phyloP scores from a whole-genome alignment of 1,140 invertebrate species.

The Pseudomyrmex cubaensis region DNA sequence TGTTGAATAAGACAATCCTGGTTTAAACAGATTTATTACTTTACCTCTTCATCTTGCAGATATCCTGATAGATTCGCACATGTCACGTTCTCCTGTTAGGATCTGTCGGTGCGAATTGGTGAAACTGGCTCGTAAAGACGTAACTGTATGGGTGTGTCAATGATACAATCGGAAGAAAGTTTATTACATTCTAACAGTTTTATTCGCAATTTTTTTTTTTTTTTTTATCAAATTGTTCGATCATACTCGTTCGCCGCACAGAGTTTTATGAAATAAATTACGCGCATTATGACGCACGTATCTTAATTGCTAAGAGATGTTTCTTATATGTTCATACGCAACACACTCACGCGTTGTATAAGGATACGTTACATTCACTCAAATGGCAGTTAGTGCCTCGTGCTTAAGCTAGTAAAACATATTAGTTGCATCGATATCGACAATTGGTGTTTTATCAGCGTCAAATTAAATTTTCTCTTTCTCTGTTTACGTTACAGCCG shows the following conservation, averaged over 20 bases:
- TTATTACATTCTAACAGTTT: constrained; percentile 4
- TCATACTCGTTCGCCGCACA: constrained; percentile 32
- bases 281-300: neutral
- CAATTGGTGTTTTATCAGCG: neutral
- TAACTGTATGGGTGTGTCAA: neutral
- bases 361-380: constrained; percentile 68
- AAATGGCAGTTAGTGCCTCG: constrained; percentile 78
- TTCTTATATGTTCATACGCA: constrained; percentile 32
- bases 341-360: constrained; percentile 25
- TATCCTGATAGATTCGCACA: too few relatives aligned
- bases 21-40: too few relatives aligned
- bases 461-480: constrained; percentile 35
- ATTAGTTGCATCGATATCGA: constrained; percentile 33
- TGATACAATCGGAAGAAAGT: constrained; percentile 3
- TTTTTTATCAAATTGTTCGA: constrained; percentile 57
- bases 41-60: too few relatives aligned
- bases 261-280: constrained; percentile 55
- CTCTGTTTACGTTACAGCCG: constrained; percentile 23
- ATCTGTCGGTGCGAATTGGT: too few relatives aligned
- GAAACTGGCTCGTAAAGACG: neutral
- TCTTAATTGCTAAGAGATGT: constrained; percentile 32
- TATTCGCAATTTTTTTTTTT: constrained; percentile 9
- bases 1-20: too few relatives aligned
- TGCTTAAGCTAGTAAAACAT: constrained; percentile 68
- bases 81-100: too few relatives aligned